These are phyloP conservation scores for Teleiodes luculella DNA, from an alignment of 2,888 invertebrate genomes.

Conservation along the genomic window DNA sequence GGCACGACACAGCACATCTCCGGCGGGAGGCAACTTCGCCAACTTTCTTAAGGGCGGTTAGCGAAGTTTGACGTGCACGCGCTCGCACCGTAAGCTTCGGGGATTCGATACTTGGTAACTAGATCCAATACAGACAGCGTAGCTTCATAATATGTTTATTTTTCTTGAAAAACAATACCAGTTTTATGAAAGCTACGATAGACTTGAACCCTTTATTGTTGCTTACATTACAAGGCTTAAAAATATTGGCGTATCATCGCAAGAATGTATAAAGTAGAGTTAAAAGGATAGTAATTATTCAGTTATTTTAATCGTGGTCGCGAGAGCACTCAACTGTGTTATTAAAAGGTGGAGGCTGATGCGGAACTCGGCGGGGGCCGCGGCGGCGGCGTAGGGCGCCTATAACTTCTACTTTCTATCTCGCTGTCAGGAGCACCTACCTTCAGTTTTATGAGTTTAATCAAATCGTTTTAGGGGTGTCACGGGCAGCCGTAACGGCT, in stretches of 20 bases:
- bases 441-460: conserved; percentile 72
- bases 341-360: conserved; percentile 63
- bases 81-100: conserved; percentile 66
- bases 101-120: conserved; percentile 69
- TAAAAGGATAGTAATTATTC: conserved; percentile 46
- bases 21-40: conserved; percentile 66
- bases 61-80: conserved; percentile 74
- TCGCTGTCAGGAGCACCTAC: conserved; percentile 41
- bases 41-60: conserved; percentile 76
- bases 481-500: conserved; percentile 58
- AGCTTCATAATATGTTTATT: conserved; percentile 21
- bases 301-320: conserved; percentile 62
- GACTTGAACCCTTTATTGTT: conserved; percentile 17
- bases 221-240: no score
- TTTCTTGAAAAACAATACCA: conserved; percentile 5
- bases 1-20: conserved; percentile 61
- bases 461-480: conserved; percentile 70
- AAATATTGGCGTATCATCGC: no score
- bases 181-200: conserved; percentile 20
- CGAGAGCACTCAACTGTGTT: conserved; percentile 70
- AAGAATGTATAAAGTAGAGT: background rate
- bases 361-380: conserved; percentile 32
- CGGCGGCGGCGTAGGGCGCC: conserved; percentile 44
- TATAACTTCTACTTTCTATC: conserved; percentile 56
- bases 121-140: conserved; percentile 54